Base-by-base conservation (phyloP, 2,113 vertebrate species). In the Fulica atra region DNA sequence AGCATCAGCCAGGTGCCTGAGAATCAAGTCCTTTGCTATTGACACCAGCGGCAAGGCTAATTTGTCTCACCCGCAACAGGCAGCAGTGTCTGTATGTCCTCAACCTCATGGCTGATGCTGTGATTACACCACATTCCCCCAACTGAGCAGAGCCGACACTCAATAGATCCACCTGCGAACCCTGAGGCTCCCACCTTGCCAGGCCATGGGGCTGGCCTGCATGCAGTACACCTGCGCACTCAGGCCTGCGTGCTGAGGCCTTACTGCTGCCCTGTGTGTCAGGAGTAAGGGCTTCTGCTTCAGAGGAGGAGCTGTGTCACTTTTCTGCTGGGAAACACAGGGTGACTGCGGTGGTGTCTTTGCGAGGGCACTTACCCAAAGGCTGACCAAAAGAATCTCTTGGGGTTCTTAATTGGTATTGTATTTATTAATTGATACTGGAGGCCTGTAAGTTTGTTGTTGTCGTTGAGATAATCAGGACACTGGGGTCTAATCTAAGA, bases 191-290 rank as follows among this genome's bases (percentile, higher is more conserved):
- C 24, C 31, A 12, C 44, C 26, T 46, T 3, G 1, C 54, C 38
- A 69, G 56, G 16, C 38, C 35, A 17, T 0, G 0, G 18, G 54
- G 38, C 21, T 69, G 40, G 31, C 9, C 69, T 42, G 56, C 8
- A 4, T 25, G 74, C 21, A 72, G 57, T 9, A n/a, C 68, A 19
- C 23, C 66, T 66, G 36, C 56, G 38, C 76, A 88, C 10, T 44
- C 46, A 78, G 60, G 10, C 16, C 20, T 57, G 6, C 20, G 14
- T 31, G 17, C 56, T n/a, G 11, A 6, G 46, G 42, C 20, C 64
- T 3, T 46, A 35, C 25, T 50, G 42, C 48, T 87, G 56, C 25
- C 20, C 76, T 63, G 59, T 61, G 11, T 51, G 51, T 35, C 21
- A 87, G 57, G 35, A 11, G 0, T 15, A 28, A 60, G 26, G 15